Percentiles rank a stretch among this genome's conserved stretches.
These are phyloP conservation scores for Buathra laborator DNA, from an alignment of 2,888 invertebrate species.

Conservation along the genomic window DNA sequence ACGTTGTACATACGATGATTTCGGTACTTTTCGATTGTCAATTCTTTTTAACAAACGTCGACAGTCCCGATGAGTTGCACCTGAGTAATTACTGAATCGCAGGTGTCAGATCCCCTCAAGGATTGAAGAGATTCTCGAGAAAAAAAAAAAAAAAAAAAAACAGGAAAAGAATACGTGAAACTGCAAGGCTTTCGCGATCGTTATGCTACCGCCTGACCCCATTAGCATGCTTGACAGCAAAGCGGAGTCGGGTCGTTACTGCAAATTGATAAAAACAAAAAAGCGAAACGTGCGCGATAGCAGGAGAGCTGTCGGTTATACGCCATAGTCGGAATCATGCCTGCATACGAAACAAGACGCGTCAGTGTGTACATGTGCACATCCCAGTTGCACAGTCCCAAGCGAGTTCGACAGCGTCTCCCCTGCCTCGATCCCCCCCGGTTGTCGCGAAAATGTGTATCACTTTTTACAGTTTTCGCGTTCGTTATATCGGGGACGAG, in stretches of 20 bases:
- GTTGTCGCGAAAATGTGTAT: conserved; percentile 27
- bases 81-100: background rate
- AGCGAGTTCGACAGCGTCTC: conserved; percentile 5
- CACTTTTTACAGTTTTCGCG: conserved; percentile 42
- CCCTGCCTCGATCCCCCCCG: background rate
- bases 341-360: conserved; percentile 21
- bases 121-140: background rate
- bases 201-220: conserved; percentile 6
- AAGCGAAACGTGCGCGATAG: conserved; percentile 14
- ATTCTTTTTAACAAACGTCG: background rate
- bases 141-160: background rate
- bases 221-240: conserved; percentile 26
- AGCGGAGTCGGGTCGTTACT: conserved; percentile 29
- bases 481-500: conserved; percentile 25
- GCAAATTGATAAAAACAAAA: conserved; percentile 33
- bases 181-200: background rate
- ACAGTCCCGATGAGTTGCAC: background rate
- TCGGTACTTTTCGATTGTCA: background rate
- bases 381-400: background rate
- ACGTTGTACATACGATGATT: no score
- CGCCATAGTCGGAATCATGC: background rate
- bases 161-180: background rate
- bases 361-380: background rate
- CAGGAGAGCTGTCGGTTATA: conserved; percentile 13
- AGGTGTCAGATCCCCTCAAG: background rate